Conservation (phyloP, 37 sponge, comb jelly and placozoan species). For the Chondrilla cf. caribensis region DNA sequence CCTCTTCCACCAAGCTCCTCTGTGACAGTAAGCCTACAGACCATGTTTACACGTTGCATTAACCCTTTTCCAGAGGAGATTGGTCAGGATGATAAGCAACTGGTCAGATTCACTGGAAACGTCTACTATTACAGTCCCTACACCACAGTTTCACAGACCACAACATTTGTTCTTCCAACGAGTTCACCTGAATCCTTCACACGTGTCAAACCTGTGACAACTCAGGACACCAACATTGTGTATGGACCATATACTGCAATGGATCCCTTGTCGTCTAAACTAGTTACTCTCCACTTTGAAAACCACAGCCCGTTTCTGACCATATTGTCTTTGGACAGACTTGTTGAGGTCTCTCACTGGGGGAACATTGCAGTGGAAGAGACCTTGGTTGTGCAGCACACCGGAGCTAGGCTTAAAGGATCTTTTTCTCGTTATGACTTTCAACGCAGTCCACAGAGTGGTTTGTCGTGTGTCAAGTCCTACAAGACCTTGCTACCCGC, state of each 20-base stretch:
- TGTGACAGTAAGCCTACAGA: conserved; percentile 54
- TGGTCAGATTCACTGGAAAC: conserved; percentile 71
- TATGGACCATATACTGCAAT: conserved; percentile 87
- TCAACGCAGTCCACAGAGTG: conserved; percentile 88
- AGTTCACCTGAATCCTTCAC: conserved; percentile 72
- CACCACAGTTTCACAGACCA: conserved; percentile 59
- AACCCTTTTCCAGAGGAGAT: conserved; percentile 76
- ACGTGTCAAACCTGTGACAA: conserved; percentile 66
- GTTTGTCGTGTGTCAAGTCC: conserved; percentile 64
- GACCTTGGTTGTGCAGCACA: conserved; percentile 70
- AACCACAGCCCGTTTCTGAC: conserved; percentile 88
- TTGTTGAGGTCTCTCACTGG: conserved; percentile 97
- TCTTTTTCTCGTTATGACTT: conserved; percentile 85
- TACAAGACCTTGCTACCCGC: conserved; percentile 92
- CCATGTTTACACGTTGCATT: conserved; percentile 53
- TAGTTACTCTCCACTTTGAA: conserved; percentile 83
- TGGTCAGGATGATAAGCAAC: conserved; percentile 79
- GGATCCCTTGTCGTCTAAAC: conserved; percentile 32
- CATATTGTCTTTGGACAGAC: conserved; percentile 52
- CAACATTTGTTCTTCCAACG: conserved; percentile 61
- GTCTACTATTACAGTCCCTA: conserved; percentile 78
- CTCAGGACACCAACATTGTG: conserved; percentile 53
- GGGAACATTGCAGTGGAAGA: conserved; percentile 98
- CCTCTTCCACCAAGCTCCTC: conserved; percentile 46
- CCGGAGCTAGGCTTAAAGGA: conserved; percentile 68